Conservation (phyloP, 2,797 vertebrate species). For the Garrulus glandarius region DNA sequence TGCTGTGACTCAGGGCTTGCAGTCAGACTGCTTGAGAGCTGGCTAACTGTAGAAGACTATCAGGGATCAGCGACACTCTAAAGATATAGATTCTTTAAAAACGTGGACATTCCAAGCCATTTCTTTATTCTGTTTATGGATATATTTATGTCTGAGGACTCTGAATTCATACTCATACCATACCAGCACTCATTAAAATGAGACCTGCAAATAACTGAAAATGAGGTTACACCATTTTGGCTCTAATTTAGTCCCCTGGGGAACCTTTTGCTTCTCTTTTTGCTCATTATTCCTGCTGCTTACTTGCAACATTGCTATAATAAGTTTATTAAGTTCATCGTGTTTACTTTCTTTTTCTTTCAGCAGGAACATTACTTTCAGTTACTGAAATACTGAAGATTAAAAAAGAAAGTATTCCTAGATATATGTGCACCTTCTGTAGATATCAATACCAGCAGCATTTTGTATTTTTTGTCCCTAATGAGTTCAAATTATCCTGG, state of each 20-base stretch:
- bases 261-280: background rate
- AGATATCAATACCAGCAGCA: background rate
- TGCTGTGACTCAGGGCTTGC: background rate
- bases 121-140: background rate
- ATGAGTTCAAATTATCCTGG: background rate
- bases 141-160: background rate
- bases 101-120: background rate
- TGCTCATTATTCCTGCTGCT: background rate
- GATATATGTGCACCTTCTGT: background rate
- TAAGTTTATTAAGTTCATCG: background rate
- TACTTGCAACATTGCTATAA: background rate
- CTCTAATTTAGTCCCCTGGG: background rate
- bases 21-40: background rate
- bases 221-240: background rate
- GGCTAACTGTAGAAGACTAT: background rate
- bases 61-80: background rate
- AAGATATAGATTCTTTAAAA: background rate
- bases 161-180: background rate
- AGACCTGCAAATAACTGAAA: background rate
- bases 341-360: background rate
- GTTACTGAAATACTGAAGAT: background rate
- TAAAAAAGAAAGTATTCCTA: background rate
- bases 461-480: background rate
- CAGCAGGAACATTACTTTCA: background rate
- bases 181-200: background rate